Evolutionary conservation across 2,888 invertebrate species (phyloP).

Genomic region (Priocnemis perturbator): DNA sequence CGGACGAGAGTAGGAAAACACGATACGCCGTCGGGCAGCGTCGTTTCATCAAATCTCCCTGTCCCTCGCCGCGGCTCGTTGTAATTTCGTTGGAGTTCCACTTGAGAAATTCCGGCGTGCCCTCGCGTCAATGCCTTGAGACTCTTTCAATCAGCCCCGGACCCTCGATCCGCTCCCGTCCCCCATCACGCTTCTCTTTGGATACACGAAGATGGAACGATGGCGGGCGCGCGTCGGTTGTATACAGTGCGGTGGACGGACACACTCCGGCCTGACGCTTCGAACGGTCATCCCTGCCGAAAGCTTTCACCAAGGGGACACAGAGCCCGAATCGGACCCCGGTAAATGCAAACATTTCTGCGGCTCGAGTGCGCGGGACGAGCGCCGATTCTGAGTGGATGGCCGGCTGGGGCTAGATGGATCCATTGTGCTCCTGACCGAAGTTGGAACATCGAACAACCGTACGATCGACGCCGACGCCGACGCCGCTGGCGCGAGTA

Average conservation of each 20-base stretch:
- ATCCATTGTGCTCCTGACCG: slow-evolving; percentile 17
- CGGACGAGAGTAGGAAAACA: no score
- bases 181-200: slow-evolving; percentile 2
- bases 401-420: slow-evolving; percentile 31
- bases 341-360: slow-evolving; percentile 69
- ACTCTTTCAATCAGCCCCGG: slow-evolving; percentile 31
- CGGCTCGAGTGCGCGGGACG: slow-evolving; percentile 51
- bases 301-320: slow-evolving; percentile 53
- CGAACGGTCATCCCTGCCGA: slow-evolving; percentile 47
- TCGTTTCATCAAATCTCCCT: no score
- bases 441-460: slow-evolving; percentile 56
- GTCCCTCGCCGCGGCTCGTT: no score
- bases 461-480: slow-evolving; percentile 43
- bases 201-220: slow-evolving; percentile 49
- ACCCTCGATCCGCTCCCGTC: slow-evolving; percentile 33
- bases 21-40: no score
- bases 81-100: neutral
- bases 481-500: slow-evolving; percentile 17
- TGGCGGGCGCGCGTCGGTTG: slow-evolving; percentile 31
- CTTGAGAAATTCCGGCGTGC: slow-evolving; percentile 10
- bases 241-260: slow-evolving; percentile 22
- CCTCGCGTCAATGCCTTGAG: slow-evolving; percentile 8
- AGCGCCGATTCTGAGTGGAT: slow-evolving; percentile 57
- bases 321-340: slow-evolving; percentile 34
- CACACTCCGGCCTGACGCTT: slow-evolving; percentile 50